Conservation (phyloP, 1,140 invertebrate genomes). For the Drosophila saltans region DNA sequence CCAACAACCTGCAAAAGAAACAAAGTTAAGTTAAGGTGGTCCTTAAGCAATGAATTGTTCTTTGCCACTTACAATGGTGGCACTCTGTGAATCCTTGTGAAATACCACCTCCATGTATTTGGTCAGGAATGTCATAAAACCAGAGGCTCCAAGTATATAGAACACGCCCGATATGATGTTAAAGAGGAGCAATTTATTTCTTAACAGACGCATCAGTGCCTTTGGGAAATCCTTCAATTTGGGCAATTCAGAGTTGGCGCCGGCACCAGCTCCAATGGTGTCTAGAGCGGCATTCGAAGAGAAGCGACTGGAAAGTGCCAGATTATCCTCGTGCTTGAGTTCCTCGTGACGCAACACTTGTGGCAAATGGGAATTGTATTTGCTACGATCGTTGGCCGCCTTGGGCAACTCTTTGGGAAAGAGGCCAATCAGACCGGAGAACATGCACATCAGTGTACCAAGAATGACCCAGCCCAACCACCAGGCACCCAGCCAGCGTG, state of each 20-base stretch:
- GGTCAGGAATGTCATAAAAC: conserved; percentile 88
- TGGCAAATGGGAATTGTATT: conserved; percentile 72
- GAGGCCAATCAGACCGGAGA: conserved; percentile 85
- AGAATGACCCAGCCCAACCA: conserved; percentile 88
- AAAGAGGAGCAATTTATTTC: conserved; percentile 85
- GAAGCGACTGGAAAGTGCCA: conserved; percentile 64
- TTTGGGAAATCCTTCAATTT: conserved; percentile 84
- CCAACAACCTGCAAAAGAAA: conserved; percentile 84
- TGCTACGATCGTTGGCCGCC: conserved; percentile 21
- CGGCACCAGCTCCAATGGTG: conserved; percentile 56
- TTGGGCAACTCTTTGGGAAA: conserved; percentile 85
- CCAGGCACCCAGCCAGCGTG: conserved; percentile 89
- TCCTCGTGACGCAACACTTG: conserved; percentile 73
- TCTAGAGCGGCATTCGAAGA: conserved; percentile 72
- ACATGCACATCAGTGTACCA: conserved; percentile 85
- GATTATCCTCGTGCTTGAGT: conserved; percentile 65
- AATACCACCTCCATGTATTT: conserved; percentile 90
- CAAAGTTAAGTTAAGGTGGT: background rate
- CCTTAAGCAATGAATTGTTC: conserved; percentile 10
- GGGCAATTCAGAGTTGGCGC: conserved; percentile 62
- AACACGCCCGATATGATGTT: conserved; percentile 86
- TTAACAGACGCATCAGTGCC: conserved; percentile 85
- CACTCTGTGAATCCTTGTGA: conserved; percentile 86
- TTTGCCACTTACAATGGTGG: conserved; percentile 83
- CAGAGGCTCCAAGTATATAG: conserved; percentile 87